Percentiles rank a stretch among this genome's conserved stretches.
These are phyloP conservation scores for Empis stercorea DNA, from an alignment of 2,888 invertebrate species.

Conservation along the genomic window DNA sequence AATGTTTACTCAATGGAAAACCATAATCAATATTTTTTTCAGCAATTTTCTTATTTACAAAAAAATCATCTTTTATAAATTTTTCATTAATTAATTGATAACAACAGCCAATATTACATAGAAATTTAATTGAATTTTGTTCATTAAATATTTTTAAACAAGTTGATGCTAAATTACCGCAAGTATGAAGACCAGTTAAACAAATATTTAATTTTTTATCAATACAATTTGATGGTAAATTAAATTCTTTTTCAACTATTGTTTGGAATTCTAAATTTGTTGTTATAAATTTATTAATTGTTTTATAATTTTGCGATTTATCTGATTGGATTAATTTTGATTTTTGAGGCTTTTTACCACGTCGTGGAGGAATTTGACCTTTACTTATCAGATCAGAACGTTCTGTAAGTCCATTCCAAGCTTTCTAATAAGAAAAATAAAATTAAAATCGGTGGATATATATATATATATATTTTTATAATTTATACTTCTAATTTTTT, in stretches of 20 bases:
- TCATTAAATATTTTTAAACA: slow-evolving; percentile 54
- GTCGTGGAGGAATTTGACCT: slow-evolving; percentile 26
- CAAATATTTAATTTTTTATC: slow-evolving; percentile 36
- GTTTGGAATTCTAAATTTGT: slow-evolving; percentile 41
- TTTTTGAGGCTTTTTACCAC: slow-evolving; percentile 19
- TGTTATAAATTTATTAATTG: slow-evolving; percentile 48
- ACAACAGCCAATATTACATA: slow-evolving; percentile 82
- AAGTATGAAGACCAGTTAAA: slow-evolving; percentile 72
- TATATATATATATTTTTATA: neutral
- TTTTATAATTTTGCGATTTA: slow-evolving; percentile 41
- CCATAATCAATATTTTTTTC: slow-evolving; percentile 33
- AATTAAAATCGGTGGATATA: slow-evolving; percentile 1
- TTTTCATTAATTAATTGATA: slow-evolving; percentile 66
- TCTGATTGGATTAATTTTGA: neutral
- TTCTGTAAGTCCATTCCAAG: slow-evolving; percentile 45
- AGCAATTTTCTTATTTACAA: slow-evolving; percentile 25
- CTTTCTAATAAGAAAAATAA: slow-evolving; percentile 35
- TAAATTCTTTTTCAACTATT: slow-evolving; percentile 41
- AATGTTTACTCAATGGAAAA: slow-evolving; percentile 54
- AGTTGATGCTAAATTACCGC: slow-evolving; percentile 68
- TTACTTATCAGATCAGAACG: slow-evolving; percentile 37
- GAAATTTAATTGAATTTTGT: slow-evolving; percentile 40
- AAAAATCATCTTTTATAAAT: slow-evolving; percentile 29
- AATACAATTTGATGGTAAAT: slow-evolving; percentile 7
- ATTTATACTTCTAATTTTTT: slow-evolving; percentile 27